Evolutionary conservation across 1,140 invertebrate species (phyloP).

Genomic region (Formica exsecta): DNA sequence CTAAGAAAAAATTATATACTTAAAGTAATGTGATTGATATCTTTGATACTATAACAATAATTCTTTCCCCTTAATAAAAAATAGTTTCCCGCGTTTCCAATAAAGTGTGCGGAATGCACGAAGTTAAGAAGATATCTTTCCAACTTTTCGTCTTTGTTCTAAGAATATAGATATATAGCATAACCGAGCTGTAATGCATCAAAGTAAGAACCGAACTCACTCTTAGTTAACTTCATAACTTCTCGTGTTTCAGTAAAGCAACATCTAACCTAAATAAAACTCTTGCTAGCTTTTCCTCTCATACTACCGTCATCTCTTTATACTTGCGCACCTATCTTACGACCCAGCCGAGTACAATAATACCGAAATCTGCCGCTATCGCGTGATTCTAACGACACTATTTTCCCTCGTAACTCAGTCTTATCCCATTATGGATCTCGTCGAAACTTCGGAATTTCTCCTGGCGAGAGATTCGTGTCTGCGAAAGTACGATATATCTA

Average conservation of each 20-base stretch:
- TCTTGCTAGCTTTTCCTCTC: neutral
- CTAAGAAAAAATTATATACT: neutral
- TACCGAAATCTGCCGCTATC: conserved; percentile 43
- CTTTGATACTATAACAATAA: neutral
- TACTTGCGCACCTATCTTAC: conserved; percentile 39
- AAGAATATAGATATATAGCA: neutral
- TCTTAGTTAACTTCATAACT: conserved; percentile 54
- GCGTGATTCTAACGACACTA: conserved; percentile 53
- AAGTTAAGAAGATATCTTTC: conserved; percentile 21
- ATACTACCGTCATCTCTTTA: conserved; percentile 28
- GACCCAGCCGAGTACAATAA: conserved; percentile 36
- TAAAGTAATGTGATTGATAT: neutral
- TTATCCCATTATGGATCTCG: conserved; percentile 57
- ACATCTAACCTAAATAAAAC: conserved; percentile 50
- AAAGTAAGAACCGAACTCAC: conserved; percentile 47
- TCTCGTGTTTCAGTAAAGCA: conserved; percentile 46
- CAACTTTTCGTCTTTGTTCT: conserved; percentile 48
- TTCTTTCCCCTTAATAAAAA: neutral
- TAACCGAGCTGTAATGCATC: conserved; percentile 39
- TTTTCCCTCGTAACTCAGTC: conserved; percentile 49
- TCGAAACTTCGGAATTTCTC: conserved; percentile 46
- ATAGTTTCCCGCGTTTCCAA: neutral
- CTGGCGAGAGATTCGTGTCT: conserved; percentile 25
- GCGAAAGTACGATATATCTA: neutral
- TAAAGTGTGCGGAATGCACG: conserved; percentile 28